Evolutionary conservation across 2,888 invertebrate species (phyloP), one percentile per base, ranked within the genome.

Genomic region (Apamea epomidion): DNA sequence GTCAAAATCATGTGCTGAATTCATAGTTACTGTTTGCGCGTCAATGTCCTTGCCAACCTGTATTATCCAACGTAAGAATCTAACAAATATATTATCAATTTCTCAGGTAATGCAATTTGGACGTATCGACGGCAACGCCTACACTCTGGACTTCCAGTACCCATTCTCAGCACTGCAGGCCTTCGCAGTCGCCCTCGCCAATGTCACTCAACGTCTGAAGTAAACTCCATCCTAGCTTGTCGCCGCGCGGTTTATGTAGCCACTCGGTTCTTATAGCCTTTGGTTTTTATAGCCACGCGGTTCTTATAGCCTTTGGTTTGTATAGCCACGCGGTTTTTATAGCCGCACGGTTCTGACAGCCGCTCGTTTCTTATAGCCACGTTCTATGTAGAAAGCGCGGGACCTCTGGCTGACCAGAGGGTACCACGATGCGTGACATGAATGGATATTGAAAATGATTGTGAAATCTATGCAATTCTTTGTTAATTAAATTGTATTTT

Each of bases 101-200:
- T 7, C n/a, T 45, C 95, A 99, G 99, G 99, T 99, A 83, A 99
- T 99, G 99, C 99, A 99, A 96, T 99, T 99, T 96, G 99, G 99
- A 21, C 98, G 99, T 83, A 99, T 99, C 91, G 99, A 99, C 96
- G 99, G 99, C 91, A 99, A 99, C 95, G 99, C 99, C 69, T 99
- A 99, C 97, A 99, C 99, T 0, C 97, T 99, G 93, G 99, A 99
- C 97, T 99, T 99, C 97, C 99, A 99, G 95, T 99, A 99, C 96
- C 99, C 99, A 54, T 99, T 99, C 97, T 99, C 99, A 81, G 99
- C 99, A 88, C 98, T 99, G 85, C 99, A 99, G 97, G 99, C 99
- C 81, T 99, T 99, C 97, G 99, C 99, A 78, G 99, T 99, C 82
- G 99, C 99, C 86, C 97, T 99, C 92, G 99, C 99, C 88, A 99